phyloP scores from a whole-genome alignment of 2,888 invertebrate genomes.

The Netelia virgata region DNA sequence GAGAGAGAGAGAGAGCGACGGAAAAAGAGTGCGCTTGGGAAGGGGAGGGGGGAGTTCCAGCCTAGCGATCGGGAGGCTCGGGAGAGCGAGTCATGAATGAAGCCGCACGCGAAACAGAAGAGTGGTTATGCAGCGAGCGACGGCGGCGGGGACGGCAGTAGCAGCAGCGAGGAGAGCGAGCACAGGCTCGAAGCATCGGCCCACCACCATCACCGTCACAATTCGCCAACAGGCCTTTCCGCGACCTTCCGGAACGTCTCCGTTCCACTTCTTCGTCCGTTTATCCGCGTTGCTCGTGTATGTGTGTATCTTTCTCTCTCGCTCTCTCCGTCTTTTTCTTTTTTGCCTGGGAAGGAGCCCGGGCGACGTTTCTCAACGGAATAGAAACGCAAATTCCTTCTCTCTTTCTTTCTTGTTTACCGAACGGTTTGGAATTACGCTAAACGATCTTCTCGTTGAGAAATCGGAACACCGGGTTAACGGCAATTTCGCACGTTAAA shows the following conservation, averaged over 20 bases:
- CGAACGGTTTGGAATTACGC: neutral
- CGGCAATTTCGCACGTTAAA: neutral
- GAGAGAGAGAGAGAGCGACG: constrained; percentile 84
- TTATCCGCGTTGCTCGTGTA: constrained; percentile 5
- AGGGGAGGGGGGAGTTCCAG: constrained; percentile 84
- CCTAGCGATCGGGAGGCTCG: constrained; percentile 62
- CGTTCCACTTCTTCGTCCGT: constrained; percentile 72
- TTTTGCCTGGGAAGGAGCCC: neutral
- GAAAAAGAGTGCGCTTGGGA: constrained; percentile 87
- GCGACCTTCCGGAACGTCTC: constrained; percentile 77
- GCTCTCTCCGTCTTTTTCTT: too few relatives aligned
- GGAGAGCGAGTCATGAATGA: constrained; percentile 72
- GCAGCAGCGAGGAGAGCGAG: neutral
- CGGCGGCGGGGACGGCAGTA: too few relatives aligned
- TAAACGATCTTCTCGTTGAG: neutral
- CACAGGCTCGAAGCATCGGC: constrained; percentile 51
- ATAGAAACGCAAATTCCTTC: constrained; percentile 16
- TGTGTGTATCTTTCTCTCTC: neutral
- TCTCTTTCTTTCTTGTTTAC: neutral
- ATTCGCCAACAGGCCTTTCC: constrained; percentile 68
- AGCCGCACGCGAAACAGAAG: constrained; percentile 70
- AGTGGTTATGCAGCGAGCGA: constrained; percentile 50
- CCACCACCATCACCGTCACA: constrained; percentile 13
- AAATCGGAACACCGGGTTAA: neutral
- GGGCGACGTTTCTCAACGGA: constrained; percentile 49